Base-by-base conservation (phyloP, 2,797 vertebrate genomes). In the Pelodytes ibericus region DNA sequence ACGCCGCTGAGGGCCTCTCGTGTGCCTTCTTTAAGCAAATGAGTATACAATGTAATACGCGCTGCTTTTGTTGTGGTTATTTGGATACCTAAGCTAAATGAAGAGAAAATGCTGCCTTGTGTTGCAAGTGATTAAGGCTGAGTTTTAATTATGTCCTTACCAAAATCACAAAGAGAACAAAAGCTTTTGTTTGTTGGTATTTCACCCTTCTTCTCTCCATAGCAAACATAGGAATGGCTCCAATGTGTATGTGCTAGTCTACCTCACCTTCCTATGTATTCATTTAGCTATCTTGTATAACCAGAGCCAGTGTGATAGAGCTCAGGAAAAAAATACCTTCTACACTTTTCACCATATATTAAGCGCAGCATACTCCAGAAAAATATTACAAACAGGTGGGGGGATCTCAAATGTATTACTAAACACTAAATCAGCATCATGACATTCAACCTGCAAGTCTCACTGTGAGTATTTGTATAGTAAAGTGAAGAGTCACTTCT, bases 111-210 rank as follows among this genome's bases (percentile, higher is more conserved):
- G 15, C 13, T 30, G 18, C 31, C 22, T 56, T 65, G 31, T 71
- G 51, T 47, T 24, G 49, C n/a, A 64, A 16, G 36, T 27, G 69
- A 77, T 64, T 64, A 47, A 10, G 11, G 22, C 25, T 26, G 10
- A 9, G 11, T 44, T 71, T 71, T 77, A 56, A 77, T 62, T 77
- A 63, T 44, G 33, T 64, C 41, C n/a, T 51, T 68, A 75, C 26
- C 25, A 29, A 75, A 29, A 20, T 51, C 36, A 4, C 29, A 75
- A 51, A 51, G 41, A n/a, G 44, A 36, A 56, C 5, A 66, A 60
- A 30, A 24, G 29, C 22, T 24, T 31, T 65, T 70, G 26, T 70
- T 76, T 76, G 58, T 56, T 41, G 31, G 41, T 49, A 67, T 33
- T 33, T 74, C 20, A 59, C 26, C 9, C 63, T 27, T 26, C 13